Percentiles rank a stretch among this genome's conserved stretches.
phyloP scores from a whole-genome alignment of 2,888 invertebrate genomes.

The Leptopilina drosophilae region DNA sequence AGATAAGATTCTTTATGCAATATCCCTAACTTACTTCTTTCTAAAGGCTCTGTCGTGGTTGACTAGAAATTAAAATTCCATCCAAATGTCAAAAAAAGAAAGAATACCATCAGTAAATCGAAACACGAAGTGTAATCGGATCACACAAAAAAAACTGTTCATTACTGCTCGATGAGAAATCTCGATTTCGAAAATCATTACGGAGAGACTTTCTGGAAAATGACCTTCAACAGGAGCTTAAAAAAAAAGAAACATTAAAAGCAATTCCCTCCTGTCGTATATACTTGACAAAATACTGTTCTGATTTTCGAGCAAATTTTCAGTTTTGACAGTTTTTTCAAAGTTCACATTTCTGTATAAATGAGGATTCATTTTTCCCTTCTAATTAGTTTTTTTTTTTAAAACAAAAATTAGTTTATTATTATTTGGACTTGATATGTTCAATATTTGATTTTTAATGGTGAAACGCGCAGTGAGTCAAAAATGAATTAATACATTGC shows the following conservation, averaged over 20 bases:
- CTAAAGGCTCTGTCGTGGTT: constrained; percentile 92
- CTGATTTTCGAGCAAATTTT: constrained; percentile 11
- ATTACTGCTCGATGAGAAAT: not conserved
- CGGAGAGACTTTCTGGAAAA: not conserved
- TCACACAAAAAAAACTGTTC: not conserved
- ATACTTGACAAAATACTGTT: constrained; percentile 1
- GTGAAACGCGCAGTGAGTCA: not conserved
- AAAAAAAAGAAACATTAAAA: not conserved
- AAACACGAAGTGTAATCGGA: not conserved
- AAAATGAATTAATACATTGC: constrained; percentile 4
- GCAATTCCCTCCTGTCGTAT: not conserved
- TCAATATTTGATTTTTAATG: not conserved
- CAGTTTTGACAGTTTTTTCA: not conserved
- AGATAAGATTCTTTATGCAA: constrained; percentile 90
- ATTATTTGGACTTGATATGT: not conserved
- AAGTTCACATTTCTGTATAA: not conserved
- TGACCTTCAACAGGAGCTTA: not conserved
- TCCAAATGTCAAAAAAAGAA: not conserved
- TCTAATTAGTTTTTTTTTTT: not conserved
- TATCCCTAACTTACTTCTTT: constrained; percentile 91
- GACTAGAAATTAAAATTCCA: constrained; percentile 78
- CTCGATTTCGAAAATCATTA: not conserved
- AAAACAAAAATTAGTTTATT: not conserved
- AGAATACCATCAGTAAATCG: not conserved
- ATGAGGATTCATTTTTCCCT: not conserved